Evolutionary conservation across 2,797 vertebrate species (phyloP).

Genomic region (Amblyraja radiata): DNA sequence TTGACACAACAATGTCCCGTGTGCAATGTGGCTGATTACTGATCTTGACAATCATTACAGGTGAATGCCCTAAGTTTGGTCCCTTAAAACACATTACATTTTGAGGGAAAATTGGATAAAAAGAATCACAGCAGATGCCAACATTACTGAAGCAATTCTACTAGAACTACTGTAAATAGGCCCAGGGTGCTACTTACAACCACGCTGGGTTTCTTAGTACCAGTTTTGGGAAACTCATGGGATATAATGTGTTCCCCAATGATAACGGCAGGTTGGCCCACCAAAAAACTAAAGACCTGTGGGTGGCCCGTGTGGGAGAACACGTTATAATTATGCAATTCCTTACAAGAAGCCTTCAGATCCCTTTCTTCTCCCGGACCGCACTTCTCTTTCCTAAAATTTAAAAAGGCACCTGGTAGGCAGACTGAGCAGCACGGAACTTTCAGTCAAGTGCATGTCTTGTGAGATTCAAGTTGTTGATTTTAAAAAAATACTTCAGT

Average conservation of each 20-base stretch:
- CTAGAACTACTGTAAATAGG: not conserved
- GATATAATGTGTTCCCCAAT: not conserved
- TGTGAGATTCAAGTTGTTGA: slow-evolving; percentile 33
- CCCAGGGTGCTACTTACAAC: not conserved
- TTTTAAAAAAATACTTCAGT: slow-evolving; percentile 16
- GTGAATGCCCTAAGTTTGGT: not conserved
- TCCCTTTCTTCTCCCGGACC: not conserved
- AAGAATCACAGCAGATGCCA: not conserved
- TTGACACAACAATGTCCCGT: not conserved
- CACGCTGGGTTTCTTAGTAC: not conserved
- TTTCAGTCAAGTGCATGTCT: slow-evolving; percentile 19
- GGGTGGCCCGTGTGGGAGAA: not conserved
- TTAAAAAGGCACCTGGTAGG: slow-evolving; percentile 11
- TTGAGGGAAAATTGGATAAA: not conserved
- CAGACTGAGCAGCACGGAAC: not conserved
- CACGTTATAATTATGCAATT: not conserved
- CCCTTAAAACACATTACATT: not conserved
- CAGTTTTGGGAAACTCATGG: not conserved
- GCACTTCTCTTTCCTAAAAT: not conserved
- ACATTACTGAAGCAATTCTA: not conserved
- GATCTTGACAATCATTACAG: not conserved
- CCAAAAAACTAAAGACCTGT: not conserved
- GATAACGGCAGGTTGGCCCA: not conserved
- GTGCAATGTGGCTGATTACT: not conserved
- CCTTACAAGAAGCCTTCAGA: slow-evolving; percentile 11